These are phyloP conservation scores for Buceros bicornis DNA, from an alignment of 2,797 vertebrate species.

Conservation along the genomic window DNA sequence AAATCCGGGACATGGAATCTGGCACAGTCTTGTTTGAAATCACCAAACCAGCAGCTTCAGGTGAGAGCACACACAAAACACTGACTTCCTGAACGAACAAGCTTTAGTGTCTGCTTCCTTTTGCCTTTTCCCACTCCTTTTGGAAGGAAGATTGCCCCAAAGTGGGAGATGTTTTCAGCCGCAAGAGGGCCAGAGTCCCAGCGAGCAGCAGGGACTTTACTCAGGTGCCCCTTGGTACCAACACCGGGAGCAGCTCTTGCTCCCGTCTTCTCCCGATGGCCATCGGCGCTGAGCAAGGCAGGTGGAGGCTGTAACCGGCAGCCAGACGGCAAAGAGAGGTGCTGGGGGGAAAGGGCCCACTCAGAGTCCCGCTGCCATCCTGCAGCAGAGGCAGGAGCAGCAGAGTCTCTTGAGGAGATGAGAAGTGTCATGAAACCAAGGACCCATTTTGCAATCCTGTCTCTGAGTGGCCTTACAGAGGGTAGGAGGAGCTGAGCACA, in stretches of 20 bases:
- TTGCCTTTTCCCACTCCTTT: background rate
- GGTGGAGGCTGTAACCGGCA: constrained; percentile 57
- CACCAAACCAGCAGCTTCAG: constrained; percentile 91
- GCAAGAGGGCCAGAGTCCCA: background rate
- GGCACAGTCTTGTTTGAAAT: constrained; percentile 97
- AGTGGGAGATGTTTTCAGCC: background rate
- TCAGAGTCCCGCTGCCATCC: background rate
- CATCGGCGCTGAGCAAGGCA: constrained; percentile 48
- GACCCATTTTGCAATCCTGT: rapidly evolving
- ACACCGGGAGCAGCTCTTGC: background rate
- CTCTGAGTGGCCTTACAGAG: background rate
- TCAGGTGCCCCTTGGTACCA: constrained; percentile 13
- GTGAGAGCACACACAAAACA: constrained; percentile 61
- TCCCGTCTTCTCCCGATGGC: background rate
- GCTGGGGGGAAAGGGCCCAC: background rate
- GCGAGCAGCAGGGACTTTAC: background rate
- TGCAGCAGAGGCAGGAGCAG: background rate
- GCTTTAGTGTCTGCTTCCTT: background rate
- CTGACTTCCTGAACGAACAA: background rate
- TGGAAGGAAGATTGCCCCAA: background rate
- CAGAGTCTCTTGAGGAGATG: background rate
- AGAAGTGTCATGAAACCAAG: background rate
- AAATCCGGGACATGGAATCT: constrained; percentile 98
- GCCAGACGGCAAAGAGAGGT: background rate
- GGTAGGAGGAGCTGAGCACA: background rate